phyloP scores from a whole-genome alignment of 2,888 invertebrate genomes.

The Cyaniris semiargus region DNA sequence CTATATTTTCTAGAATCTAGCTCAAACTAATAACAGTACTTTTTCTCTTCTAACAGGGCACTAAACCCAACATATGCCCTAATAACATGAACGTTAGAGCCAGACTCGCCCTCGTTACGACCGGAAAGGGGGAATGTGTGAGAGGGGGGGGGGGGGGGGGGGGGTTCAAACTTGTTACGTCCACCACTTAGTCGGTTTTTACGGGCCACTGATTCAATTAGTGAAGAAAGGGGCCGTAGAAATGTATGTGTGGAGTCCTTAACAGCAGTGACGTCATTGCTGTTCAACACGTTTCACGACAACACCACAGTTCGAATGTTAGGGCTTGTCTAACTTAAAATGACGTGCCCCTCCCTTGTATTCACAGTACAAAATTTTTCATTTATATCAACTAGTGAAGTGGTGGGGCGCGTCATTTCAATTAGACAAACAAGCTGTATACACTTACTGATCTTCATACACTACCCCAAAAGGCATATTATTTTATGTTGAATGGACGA shows the following conservation, averaged over 20 bases:
- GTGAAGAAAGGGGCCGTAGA: neutral
- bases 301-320: too few relatives aligned
- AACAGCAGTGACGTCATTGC: neutral
- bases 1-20: neutral
- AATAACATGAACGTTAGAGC: neutral
- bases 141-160: neutral
- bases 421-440: too few relatives aligned
- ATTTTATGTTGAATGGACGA: too few relatives aligned
- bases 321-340: too few relatives aligned
- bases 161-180: slow-evolving; percentile 18
- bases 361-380: too few relatives aligned
- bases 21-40: neutral
- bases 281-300: neutral
- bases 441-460: too few relatives aligned
- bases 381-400: too few relatives aligned
- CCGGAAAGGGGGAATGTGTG: neutral
- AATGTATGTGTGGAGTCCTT: neutral
- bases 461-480: too few relatives aligned
- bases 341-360: too few relatives aligned
- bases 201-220: slow-evolving; percentile 12
- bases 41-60: neutral
- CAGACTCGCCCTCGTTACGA: neutral
- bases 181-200: neutral
- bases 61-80: neutral
- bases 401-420: too few relatives aligned